A percentile compares a stretch with the other conserved stretches of the same genome.
These are phyloP conservation scores for Castor canadensis DNA, from an alignment of 2,113 vertebrate genomes.

Conservation along the genomic window DNA sequence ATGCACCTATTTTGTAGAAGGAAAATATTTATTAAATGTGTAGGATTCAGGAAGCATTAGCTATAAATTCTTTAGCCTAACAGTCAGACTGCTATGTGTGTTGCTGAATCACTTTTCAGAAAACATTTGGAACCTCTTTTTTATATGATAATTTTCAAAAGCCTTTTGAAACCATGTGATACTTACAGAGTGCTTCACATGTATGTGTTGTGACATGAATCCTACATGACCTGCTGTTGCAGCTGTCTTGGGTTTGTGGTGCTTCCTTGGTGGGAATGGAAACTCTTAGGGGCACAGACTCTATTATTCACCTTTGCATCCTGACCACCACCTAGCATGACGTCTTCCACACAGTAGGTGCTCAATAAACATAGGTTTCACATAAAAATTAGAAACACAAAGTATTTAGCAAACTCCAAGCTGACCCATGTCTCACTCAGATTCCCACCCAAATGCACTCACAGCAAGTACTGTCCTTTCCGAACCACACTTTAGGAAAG, in stretches of 20 bases:
- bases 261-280: background rate
- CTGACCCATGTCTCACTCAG: background rate
- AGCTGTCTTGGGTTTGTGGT: background rate
- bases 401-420: background rate
- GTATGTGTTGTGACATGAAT: background rate
- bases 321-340: background rate
- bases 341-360: too few relatives aligned
- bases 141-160: background rate
- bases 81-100: background rate
- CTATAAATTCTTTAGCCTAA: background rate
- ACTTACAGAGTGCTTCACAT: background rate
- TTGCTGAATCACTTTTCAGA: background rate
- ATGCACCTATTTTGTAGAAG: conserved; percentile 11
- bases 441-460: background rate
- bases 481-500: background rate
- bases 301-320: background rate
- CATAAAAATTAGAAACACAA: too few relatives aligned
- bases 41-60: background rate
- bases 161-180: background rate
- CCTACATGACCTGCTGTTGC: background rate
- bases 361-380: background rate
- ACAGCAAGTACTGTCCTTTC: background rate
- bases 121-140: background rate
- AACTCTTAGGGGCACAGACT: background rate
- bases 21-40: background rate